phyloP scores from a whole-genome alignment of 2,888 invertebrate species.

The Itoplectis maculator region DNA sequence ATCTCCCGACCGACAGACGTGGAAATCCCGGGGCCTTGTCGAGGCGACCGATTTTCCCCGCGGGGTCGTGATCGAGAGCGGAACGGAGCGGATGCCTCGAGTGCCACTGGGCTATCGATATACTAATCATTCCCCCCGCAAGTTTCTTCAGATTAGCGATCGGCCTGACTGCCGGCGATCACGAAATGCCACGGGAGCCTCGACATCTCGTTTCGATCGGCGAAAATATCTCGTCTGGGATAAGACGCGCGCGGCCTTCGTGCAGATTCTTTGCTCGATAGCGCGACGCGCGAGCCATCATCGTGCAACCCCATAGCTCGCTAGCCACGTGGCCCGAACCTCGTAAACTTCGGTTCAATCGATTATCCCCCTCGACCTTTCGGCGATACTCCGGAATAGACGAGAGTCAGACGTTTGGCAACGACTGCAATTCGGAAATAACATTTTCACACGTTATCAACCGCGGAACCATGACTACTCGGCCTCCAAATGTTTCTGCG shows the following conservation, averaged over 20 bases:
- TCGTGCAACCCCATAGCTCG: not conserved
- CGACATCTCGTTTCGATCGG: conserved; percentile 29
- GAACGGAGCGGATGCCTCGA: conserved; percentile 10
- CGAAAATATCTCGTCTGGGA: conserved; percentile 39
- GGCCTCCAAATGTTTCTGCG: not conserved
- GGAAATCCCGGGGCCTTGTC: not conserved
- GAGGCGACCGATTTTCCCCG: conserved; percentile 14
- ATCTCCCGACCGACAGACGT: not conserved
- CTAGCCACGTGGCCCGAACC: conserved; percentile 22
- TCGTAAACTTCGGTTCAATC: conserved; percentile 34
- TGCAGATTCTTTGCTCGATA: conserved; percentile 33
- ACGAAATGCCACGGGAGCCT: conserved; percentile 74
- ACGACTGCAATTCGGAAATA: not conserved
- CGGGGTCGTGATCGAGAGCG: conserved; percentile 4
- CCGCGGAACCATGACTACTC: not conserved
- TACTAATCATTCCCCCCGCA: conserved; percentile 38
- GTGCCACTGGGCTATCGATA: conserved; percentile 50
- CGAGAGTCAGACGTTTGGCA: not conserved
- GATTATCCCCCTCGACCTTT: conserved; percentile 45
- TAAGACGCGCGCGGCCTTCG: conserved; percentile 54
- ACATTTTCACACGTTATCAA: conserved; percentile 1
- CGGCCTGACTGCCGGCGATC: conserved; percentile 67
- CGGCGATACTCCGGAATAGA: conserved; percentile 9
- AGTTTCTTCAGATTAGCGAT: conserved; percentile 37
- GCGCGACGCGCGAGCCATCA: conserved; percentile 13